These are phyloP conservation scores for Phasia obesa DNA, from an alignment of 2,888 invertebrate genomes.

Conservation along the genomic window DNA sequence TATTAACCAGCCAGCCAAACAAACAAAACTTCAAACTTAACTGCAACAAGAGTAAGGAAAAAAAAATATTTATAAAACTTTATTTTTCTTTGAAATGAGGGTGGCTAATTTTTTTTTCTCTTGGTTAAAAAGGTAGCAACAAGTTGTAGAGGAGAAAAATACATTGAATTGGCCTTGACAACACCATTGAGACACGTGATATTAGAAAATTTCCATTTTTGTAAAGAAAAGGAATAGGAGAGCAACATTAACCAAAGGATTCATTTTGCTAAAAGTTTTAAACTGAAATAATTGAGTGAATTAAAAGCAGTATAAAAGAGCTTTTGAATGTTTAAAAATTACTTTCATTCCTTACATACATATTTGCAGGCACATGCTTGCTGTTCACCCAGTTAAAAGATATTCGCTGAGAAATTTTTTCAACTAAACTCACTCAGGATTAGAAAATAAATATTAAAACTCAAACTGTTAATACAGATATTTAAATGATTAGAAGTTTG, in stretches of 20 bases:
- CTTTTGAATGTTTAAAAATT: neutral
- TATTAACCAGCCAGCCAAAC: neutral
- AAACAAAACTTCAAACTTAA: conserved; percentile 4
- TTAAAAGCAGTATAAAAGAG: conserved; percentile 22
- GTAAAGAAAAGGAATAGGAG: conserved; percentile 73
- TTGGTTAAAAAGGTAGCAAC: neutral
- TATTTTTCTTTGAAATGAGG: neutral
- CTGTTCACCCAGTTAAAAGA: conserved; percentile 79
- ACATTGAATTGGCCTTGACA: conserved; percentile 47
- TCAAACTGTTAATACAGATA: conserved; percentile 19
- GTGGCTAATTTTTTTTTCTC: neutral
- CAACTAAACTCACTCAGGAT: conserved; percentile 75
- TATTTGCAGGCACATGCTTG: conserved; percentile 12
- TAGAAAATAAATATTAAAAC: conserved; percentile 68
- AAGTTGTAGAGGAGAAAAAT: neutral
- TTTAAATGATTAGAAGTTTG: conserved; percentile 61
- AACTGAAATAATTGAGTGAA: conserved; percentile 45
- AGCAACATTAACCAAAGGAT: conserved; percentile 25
- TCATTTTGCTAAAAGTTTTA: neutral
- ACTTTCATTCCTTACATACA: too few species aligned
- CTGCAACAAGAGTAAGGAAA: conserved; percentile 1
- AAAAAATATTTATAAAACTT: neutral
- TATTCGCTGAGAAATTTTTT: conserved; percentile 82
- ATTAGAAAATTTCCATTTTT: conserved; percentile 81
- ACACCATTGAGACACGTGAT: conserved; percentile 60